Conservation (phyloP, 2,888 invertebrate species). For the Monochamus alternatus region DNA sequence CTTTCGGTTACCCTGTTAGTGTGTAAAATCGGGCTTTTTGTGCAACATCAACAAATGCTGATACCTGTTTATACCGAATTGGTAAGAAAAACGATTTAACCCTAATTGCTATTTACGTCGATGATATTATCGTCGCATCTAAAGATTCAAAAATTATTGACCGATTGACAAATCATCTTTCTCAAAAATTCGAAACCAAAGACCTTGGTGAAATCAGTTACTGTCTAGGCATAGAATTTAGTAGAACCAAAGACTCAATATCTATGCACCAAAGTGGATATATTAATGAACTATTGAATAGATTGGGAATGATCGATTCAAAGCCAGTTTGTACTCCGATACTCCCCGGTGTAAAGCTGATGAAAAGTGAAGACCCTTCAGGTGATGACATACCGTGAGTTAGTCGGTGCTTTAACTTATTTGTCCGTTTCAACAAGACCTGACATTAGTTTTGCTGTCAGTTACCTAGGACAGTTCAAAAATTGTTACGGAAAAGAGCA, state of each 20-base stretch:
- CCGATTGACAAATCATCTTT: conserved; percentile 38
- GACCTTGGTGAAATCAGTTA: conserved; percentile 50
- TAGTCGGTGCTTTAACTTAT: conserved; percentile 18
- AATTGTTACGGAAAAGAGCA: conserved; percentile 1
- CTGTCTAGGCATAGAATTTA: conserved; percentile 55
- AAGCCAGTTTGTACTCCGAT: conserved; percentile 56
- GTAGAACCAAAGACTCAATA: conserved; percentile 37
- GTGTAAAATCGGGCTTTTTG: too few species aligned
- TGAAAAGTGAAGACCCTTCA: conserved; percentile 22
- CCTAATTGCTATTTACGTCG: conserved; percentile 54
- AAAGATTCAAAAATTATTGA: conserved; percentile 38
- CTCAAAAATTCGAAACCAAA: conserved; percentile 49
- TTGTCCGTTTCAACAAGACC: conserved; percentile 14
- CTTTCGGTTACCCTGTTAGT: too few species aligned
- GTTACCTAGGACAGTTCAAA: background rate
- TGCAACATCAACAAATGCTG: conserved; percentile 28
- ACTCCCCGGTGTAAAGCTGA: conserved; percentile 16
- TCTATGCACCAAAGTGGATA: conserved; percentile 52
- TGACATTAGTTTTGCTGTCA: conserved; percentile 24
- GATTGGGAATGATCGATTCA: conserved; percentile 57
- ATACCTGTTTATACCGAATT: conserved; percentile 48
- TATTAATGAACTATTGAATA: conserved; percentile 51
- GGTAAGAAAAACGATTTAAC: conserved; percentile 41
- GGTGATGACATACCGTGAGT: conserved; percentile 22
- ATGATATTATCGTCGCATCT: conserved; percentile 55